A percentile compares a stretch with the other conserved stretches of the same genome.
These are phyloP conservation scores for Decapterus maruadsi DNA, from an alignment of 2,797 vertebrate species.

Conservation along the genomic window DNA sequence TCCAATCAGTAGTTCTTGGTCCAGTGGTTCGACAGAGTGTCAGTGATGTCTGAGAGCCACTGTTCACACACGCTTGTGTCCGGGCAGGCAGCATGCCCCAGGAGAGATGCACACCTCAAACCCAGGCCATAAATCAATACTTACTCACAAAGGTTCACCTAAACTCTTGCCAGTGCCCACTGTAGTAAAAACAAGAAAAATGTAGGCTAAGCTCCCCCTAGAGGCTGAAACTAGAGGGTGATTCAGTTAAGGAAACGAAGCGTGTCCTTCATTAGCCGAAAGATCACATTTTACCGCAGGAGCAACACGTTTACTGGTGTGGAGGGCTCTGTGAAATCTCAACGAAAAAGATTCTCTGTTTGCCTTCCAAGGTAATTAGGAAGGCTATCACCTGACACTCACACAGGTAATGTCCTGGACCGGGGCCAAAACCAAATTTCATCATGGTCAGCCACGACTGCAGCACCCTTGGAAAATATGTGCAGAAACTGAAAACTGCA, in stretches of 20 bases:
- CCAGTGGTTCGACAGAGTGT: slow-evolving; percentile 79
- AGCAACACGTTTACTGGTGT: slow-evolving; percentile 80
- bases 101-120: slow-evolving; percentile 74
- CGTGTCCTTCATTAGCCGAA: slow-evolving; percentile 83
- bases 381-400: slow-evolving; percentile 84
- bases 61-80: slow-evolving; percentile 78
- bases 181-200: slow-evolving; percentile 76
- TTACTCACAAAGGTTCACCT: slow-evolving; percentile 76
- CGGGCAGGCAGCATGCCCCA: slow-evolving; percentile 67
- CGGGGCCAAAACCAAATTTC: slow-evolving; percentile 77
- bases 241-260: slow-evolving; percentile 81
- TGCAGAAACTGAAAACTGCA: slow-evolving; percentile 83
- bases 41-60: slow-evolving; percentile 82
- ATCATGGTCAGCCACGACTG: slow-evolving; percentile 69
- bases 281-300: slow-evolving; percentile 84
- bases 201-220: slow-evolving; percentile 79
- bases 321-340: slow-evolving; percentile 78
- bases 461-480: slow-evolving; percentile 82
- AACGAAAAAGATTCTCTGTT: slow-evolving; percentile 80
- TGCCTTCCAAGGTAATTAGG: slow-evolving; percentile 85
- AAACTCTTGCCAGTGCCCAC: slow-evolving; percentile 73
- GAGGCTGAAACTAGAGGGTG: slow-evolving; percentile 74
- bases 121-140: slow-evolving; percentile 78
- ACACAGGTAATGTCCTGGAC: slow-evolving; percentile 82
- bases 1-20: slow-evolving; percentile 81